phyloP scores from a whole-genome alignment of 2,888 invertebrate species.

The Blastobasis lacticolella region DNA sequence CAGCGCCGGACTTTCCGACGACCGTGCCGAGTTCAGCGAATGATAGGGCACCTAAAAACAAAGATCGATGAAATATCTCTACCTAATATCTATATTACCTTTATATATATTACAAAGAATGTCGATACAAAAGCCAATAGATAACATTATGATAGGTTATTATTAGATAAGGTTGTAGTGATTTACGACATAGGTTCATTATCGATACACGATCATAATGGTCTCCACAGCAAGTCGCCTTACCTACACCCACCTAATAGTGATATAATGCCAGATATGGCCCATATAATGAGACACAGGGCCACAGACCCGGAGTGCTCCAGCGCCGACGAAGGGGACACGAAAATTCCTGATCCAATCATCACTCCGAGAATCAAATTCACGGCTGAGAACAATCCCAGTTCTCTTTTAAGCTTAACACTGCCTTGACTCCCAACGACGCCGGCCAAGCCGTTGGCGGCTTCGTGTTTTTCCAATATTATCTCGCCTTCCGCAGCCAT shows the following conservation, averaged over 20 bases:
- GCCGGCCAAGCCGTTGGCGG: slow-evolving; percentile 22
- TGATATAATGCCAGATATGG: slow-evolving; percentile 84
- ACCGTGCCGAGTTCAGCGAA: slow-evolving; percentile 88
- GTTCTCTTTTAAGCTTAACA: slow-evolving; percentile 81
- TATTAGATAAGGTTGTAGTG: too few species aligned
- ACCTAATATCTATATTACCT: too few species aligned
- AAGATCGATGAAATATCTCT: background rate
- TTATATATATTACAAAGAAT: too few species aligned
- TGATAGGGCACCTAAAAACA: slow-evolving; percentile 79
- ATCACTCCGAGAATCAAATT: slow-evolving; percentile 90
- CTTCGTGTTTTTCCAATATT: too few species aligned
- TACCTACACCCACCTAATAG: slow-evolving; percentile 79
- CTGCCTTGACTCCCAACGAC: slow-evolving; percentile 33
- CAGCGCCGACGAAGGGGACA: slow-evolving; percentile 86
- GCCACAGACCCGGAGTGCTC: slow-evolving; percentile 86
- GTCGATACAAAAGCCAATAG: too few species aligned
- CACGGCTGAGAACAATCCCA: slow-evolving; percentile 87
- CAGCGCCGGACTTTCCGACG: slow-evolving; percentile 85
- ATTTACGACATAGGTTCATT: too few species aligned
- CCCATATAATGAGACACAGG: slow-evolving; percentile 85
- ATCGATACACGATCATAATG: too few species aligned
- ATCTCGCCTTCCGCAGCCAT: too few species aligned
- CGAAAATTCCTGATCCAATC: slow-evolving; percentile 93
- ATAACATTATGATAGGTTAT: too few species aligned
- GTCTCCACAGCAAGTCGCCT: slow-evolving; percentile 23